phyloP scores from a whole-genome alignment of 2,113 vertebrate species.

The Bufo gargarizans region DNA sequence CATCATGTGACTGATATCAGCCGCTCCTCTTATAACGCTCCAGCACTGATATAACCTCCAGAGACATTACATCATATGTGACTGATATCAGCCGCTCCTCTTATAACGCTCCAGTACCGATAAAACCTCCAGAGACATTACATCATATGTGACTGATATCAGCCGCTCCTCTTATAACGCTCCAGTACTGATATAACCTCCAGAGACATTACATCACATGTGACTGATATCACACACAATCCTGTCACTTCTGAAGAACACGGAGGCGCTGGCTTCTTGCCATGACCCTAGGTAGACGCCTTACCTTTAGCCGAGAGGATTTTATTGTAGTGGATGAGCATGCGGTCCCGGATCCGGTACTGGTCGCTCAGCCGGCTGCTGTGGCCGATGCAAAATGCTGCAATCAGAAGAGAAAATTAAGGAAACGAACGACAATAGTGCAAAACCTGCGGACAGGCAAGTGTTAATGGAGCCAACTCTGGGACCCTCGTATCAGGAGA shows the following conservation, averaged over 20 bases:
- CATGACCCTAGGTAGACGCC: conserved; percentile 18
- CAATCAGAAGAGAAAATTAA: conserved; percentile 52
- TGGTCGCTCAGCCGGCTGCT: conserved; percentile 77
- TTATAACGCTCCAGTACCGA: neutral
- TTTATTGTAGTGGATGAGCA: conserved; percentile 93
- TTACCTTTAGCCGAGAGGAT: conserved; percentile 94
- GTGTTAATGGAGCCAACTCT: too few relatives aligned
- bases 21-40: too few relatives aligned
- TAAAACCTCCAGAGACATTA: too few relatives aligned
- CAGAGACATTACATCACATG: neutral
- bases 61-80: too few relatives aligned
- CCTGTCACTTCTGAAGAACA: neutral
- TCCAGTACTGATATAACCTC: neutral
- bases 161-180: too few relatives aligned
- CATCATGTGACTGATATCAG: too few relatives aligned
- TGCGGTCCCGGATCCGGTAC: conserved; percentile 86
- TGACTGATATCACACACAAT: too few relatives aligned
- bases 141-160: too few relatives aligned
- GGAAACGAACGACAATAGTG: neutral
- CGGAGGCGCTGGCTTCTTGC: neutral
- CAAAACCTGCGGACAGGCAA: too few relatives aligned
- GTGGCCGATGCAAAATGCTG: conserved; percentile 80
- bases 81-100: neutral
- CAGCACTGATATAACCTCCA: too few relatives aligned
- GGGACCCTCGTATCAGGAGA: too few relatives aligned